phyloP scores from a whole-genome alignment of 2,113 vertebrate genomes.

The Stigmatopora argus region DNA sequence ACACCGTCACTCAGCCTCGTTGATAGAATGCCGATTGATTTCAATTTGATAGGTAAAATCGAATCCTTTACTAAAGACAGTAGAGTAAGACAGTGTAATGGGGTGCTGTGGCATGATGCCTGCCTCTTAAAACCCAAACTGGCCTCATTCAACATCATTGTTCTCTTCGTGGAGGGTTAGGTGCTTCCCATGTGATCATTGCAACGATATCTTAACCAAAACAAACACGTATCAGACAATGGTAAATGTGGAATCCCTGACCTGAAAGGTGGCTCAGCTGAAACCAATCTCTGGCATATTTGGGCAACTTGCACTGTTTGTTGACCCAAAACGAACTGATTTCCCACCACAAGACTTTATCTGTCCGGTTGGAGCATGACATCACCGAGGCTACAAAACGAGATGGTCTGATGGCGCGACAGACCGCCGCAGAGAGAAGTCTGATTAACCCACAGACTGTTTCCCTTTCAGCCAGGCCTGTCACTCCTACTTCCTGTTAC shows the following conservation, averaged over 20 bases:
- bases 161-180: constrained; percentile 37
- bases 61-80: constrained; percentile 16
- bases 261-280: constrained; percentile 46
- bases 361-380: constrained; percentile 62
- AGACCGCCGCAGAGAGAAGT: constrained; percentile 27
- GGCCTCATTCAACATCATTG: constrained; percentile 52
- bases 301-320: constrained; percentile 64
- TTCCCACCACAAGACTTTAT: constrained; percentile 68
- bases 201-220: constrained; percentile 61
- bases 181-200: constrained; percentile 59
- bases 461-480: constrained; percentile 61
- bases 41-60: constrained; percentile 14
- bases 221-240: constrained; percentile 65
- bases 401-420: constrained; percentile 54
- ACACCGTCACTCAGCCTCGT: constrained; percentile 10
- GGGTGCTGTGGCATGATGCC: constrained; percentile 24
- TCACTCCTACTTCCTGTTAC: constrained; percentile 75
- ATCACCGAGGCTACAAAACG: constrained; percentile 53
- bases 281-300: constrained; percentile 69
- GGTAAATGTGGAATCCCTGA: constrained; percentile 52
- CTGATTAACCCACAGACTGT: constrained; percentile 62
- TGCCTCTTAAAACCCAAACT: constrained; percentile 43
- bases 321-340: constrained; percentile 69
- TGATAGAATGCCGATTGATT: constrained; percentile 15
- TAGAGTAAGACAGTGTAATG: constrained; percentile 16